Percentiles rank a stretch among this genome's conserved stretches.
phyloP scores from a whole-genome alignment of 2,113 vertebrate genomes.

The Pelodiscus sinensis region DNA sequence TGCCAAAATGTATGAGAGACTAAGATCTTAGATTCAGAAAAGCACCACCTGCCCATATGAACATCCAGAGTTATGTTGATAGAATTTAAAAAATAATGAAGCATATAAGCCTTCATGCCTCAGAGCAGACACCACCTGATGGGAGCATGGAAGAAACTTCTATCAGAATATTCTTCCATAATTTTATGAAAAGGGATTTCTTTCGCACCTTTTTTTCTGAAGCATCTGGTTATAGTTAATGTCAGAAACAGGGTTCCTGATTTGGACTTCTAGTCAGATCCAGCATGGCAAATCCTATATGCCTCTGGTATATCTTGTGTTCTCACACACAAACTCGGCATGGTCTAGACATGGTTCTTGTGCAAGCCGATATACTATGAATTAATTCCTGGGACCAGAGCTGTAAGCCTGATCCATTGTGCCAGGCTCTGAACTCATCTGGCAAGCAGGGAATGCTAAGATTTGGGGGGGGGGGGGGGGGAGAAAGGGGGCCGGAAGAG shows the following conservation, averaged over 20 bases:
- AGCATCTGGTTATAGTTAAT: background rate
- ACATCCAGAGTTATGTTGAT: background rate
- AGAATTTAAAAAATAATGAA: background rate
- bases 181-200: too few relatives aligned
- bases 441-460: background rate
- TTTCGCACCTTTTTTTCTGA: background rate
- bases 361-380: background rate
- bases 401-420: background rate
- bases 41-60: background rate
- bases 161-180: background rate
- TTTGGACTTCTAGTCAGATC: background rate
- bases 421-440: background rate
- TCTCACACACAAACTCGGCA: accelerated
- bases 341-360: background rate
- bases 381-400: background rate
- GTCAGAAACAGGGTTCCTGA: background rate
- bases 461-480: background rate
- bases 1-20: background rate
- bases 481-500: too few relatives aligned
- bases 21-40: background rate
- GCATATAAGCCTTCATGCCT: background rate
- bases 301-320: background rate
- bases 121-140: background rate
- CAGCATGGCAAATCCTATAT: background rate
- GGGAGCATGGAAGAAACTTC: background rate